Conservation (phyloP, 2,888 invertebrate species). For the Sarcophaga subvicina region DNA sequence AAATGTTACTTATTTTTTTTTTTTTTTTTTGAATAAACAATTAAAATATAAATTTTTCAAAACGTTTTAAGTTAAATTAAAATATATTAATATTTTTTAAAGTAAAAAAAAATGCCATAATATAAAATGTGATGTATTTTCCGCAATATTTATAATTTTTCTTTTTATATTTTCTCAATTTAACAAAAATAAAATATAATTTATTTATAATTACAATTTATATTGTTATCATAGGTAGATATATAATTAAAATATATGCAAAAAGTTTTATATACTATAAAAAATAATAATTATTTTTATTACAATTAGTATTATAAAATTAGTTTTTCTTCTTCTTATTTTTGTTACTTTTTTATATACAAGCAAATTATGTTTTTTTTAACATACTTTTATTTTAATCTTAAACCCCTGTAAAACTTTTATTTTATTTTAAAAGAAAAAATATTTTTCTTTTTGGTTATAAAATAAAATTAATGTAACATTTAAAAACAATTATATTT, state of each 20-base stretch:
- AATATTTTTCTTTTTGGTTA: constrained; percentile 8
- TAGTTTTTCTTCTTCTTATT: background rate
- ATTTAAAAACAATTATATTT: constrained; percentile 38
- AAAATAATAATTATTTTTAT: constrained; percentile 49
- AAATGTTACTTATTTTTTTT: no score
- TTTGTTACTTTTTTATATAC: constrained; percentile 50
- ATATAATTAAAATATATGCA: no score
- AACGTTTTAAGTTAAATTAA: no score
- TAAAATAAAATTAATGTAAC: constrained; percentile 51
- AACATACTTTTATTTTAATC: constrained; percentile 8
- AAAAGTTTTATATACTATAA: constrained; percentile 42
- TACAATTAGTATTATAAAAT: constrained; percentile 27
- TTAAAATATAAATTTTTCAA: no score
- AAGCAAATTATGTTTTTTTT: constrained; percentile 47
- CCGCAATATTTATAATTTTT: constrained; percentile 1
- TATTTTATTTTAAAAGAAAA: constrained; percentile 55
- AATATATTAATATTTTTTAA: no score
- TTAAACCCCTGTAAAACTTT: constrained; percentile 64
- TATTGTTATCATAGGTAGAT: no score
- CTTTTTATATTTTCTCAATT: constrained; percentile 49
- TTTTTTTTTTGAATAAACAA: no score
- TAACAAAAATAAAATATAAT: constrained; percentile 48
- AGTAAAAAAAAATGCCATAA: no score
- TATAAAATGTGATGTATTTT: constrained; percentile 36
- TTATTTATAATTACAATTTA: constrained; percentile 28